A percentile compares a stretch with the other conserved stretches of the same genome.
Evolutionary conservation across 1,140 invertebrate species (phyloP).

Genomic region (Lucilia sericata): DNA sequence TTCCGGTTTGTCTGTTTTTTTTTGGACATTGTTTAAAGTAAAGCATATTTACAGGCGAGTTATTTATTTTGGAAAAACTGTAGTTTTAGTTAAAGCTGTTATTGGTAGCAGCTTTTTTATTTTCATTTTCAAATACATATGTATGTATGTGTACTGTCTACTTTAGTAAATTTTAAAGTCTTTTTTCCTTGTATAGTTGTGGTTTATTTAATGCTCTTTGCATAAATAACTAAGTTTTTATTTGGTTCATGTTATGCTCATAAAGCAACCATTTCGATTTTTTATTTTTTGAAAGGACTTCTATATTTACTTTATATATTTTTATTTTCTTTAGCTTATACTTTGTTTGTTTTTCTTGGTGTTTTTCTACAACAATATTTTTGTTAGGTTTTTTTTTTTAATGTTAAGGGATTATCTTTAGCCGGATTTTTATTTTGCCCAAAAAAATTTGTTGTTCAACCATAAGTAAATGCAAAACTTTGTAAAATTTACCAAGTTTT

Average conservation of each 20-base stretch:
- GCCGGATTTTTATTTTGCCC: background rate
- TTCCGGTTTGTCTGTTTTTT: background rate
- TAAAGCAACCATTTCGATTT: too few relatives aligned
- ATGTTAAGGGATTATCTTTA: conserved; percentile 39
- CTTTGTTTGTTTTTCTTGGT: background rate
- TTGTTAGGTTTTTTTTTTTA: conserved; percentile 31
- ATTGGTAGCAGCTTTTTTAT: background rate
- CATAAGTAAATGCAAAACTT: conserved; percentile 46
- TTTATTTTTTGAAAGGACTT: background rate
- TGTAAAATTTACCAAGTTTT: conserved; percentile 55
- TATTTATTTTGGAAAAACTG: background rate
- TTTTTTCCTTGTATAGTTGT: background rate
- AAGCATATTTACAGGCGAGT: background rate
- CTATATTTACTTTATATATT: background rate
- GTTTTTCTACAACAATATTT: background rate
- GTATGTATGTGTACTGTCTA: too few relatives aligned
- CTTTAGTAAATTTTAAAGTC: background rate
- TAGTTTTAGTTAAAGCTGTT: background rate
- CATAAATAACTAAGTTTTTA: conserved; percentile 45
- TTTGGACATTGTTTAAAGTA: background rate
- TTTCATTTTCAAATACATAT: too few relatives aligned
- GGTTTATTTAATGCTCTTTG: conserved; percentile 47
- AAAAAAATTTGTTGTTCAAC: background rate
- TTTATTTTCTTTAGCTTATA: conserved; percentile 8
- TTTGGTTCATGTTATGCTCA: background rate